phyloP scores from a whole-genome alignment of 2,888 invertebrate species.

The Urechis unicinctus region DNA sequence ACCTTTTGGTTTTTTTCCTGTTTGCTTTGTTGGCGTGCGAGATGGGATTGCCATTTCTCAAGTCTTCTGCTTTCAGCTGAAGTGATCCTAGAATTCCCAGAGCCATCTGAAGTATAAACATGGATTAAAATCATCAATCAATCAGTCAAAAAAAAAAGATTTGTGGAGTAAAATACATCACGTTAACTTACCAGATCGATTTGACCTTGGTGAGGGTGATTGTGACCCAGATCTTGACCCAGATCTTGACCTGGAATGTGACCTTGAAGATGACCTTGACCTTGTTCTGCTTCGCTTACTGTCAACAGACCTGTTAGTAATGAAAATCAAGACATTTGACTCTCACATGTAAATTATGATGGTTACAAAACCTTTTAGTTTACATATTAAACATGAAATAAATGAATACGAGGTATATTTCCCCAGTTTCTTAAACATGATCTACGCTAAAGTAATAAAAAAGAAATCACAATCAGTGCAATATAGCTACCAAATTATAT shows the following conservation, averaged over 20 bases:
- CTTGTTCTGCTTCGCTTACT: constrained; percentile 21
- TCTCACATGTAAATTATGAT: not conserved
- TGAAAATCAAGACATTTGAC: not conserved
- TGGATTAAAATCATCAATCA: too few species aligned
- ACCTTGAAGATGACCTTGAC: constrained; percentile 20
- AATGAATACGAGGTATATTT: too few species aligned
- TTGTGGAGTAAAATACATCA: not conserved
- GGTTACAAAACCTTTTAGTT: too few species aligned
- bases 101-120: too few species aligned
- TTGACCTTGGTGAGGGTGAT: not conserved
- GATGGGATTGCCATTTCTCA: constrained; percentile 13
- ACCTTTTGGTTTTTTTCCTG: constrained; percentile 24
- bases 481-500: too few species aligned
- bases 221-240: constrained; percentile 12
- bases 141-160: not conserved
- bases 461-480: too few species aligned
- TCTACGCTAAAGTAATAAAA: too few species aligned
- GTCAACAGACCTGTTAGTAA: not conserved
- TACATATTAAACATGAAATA: too few species aligned
- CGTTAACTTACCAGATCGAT: not conserved
- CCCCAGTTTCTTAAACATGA: too few species aligned
- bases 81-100: too few species aligned
- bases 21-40: constrained; percentile 19
- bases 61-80: constrained; percentile 1
- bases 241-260: constrained; percentile 20